A percentile compares a stretch with the other conserved stretches of the same genome.
These are phyloP conservation scores for Corydoras maculifer DNA, from an alignment of 2,113 vertebrate genomes.

Conservation along the genomic window DNA sequence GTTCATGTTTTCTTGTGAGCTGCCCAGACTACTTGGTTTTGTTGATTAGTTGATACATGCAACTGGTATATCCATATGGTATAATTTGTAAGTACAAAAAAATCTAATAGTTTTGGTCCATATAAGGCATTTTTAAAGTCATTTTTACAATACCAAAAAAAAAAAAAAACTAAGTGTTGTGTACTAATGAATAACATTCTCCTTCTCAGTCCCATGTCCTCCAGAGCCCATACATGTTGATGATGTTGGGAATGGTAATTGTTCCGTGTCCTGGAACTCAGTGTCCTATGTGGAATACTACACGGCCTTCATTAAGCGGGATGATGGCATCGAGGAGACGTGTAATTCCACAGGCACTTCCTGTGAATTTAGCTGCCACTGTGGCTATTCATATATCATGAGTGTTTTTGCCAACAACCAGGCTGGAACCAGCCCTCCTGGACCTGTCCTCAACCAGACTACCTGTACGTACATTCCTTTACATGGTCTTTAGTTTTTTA, in stretches of 20 bases:
- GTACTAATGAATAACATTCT: not conserved
- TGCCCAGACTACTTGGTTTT: no score
- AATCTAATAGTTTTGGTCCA: no score
- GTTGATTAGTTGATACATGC: no score
- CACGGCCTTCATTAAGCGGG: slow-evolving; percentile 73
- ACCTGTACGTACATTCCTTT: slow-evolving; percentile 65
- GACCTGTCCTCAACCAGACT: slow-evolving; percentile 74
- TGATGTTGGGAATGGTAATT: slow-evolving; percentile 63
- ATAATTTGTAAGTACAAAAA: no score
- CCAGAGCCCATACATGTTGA: slow-evolving; percentile 64
- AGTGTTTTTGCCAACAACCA: slow-evolving; percentile 79
- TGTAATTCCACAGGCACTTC: slow-evolving; percentile 75
- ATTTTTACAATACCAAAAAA: no score
- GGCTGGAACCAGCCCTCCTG: slow-evolving; percentile 75
- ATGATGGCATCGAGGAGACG: slow-evolving; percentile 68
- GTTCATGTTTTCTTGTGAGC: no score
- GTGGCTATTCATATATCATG: slow-evolving; percentile 82
- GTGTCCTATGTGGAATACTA: slow-evolving; percentile 69
- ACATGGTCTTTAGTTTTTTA: no score
- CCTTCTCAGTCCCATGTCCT: slow-evolving; percentile 75
- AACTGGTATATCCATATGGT: no score
- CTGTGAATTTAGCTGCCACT: slow-evolving; percentile 73
- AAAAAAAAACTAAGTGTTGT: no score
- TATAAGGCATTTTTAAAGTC: no score
- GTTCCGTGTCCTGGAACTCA: slow-evolving; percentile 71